Evolutionary conservation across 1,140 invertebrate species (phyloP), one percentile per base, ranked within the genome.

Genomic region (Oedothorax gibbosus): DNA sequence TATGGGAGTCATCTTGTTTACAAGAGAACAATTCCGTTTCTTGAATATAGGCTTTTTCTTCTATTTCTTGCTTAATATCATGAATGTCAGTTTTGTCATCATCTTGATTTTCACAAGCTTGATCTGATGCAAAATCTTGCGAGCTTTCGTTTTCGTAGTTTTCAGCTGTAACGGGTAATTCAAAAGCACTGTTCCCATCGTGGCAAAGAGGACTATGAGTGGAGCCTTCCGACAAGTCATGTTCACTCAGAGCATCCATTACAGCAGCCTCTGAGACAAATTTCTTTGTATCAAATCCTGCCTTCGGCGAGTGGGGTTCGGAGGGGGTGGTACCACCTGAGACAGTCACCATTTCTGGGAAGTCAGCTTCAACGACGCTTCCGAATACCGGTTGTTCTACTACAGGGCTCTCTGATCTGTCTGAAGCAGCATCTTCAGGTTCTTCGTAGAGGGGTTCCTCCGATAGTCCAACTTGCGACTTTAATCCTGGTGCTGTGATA

Each of bases 311-410:
- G 7, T 85, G 82, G 5, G 87, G 85, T 75, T 87, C 87, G 8
- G 85, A 86, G 12, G 87, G 85, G 7, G 87, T 87, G 5, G 85
- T 87, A 5, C 82, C 87, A n/a, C 80, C 87, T 50, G 87, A 87
- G 11, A 87, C 69, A 35, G 71, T 86, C 11, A 87, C 81, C 15
- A 86, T 6, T 60, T 87, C 87, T 12, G 87, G 81, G 62, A 76
- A 87, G 51, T 87, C 85, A n/a, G 75, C 85, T 35, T 54, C 14
- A 14, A 69, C 62, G 15, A 35, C 72, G 65, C 69, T 87, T 4
- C 83, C 71, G 20, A 78, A 87, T 12, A 87, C 83, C n/a, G 86
- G 86, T 66, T 87, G 80, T 53, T 87, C 86, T 14, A 87, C 80
- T 9, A 87, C 75, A n/a, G 83, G 82, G 54, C 86, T 87, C 12